phyloP scores from a whole-genome alignment of 2,797 vertebrate species.

The Calcarius lapponicus region DNA sequence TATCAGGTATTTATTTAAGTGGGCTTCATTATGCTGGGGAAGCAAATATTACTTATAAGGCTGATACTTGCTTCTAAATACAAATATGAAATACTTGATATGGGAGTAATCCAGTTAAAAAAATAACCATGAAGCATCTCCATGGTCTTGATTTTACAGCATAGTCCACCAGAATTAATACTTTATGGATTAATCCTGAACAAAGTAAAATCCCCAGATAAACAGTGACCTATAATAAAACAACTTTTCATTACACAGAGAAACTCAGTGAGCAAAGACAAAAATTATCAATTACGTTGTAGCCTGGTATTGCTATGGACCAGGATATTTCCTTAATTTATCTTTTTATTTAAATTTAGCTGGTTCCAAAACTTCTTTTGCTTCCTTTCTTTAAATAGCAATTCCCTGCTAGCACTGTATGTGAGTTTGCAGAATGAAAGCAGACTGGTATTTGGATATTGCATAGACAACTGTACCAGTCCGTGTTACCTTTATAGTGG shows the following conservation, averaged over 20 bases:
- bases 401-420: not conserved
- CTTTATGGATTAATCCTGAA: conserved; percentile 70
- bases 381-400: not conserved
- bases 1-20: conserved; percentile 75
- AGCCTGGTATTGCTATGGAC: not conserved
- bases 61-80: conserved; percentile 69
- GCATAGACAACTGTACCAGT: not conserved
- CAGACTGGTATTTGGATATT: not conserved
- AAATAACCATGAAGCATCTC: conserved; percentile 59
- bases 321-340: not conserved
- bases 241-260: conserved; percentile 9
- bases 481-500: not conserved
- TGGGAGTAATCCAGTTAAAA: conserved; percentile 71
- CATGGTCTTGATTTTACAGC: conserved; percentile 55
- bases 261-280: not conserved
- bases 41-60: conserved; percentile 65
- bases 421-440: not conserved
- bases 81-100: conserved; percentile 71
- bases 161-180: conserved; percentile 72
- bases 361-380: not conserved
- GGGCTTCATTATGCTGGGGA: conserved; percentile 54
- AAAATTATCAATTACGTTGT: not conserved
- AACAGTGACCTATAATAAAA: conserved; percentile 59
- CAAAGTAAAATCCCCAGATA: conserved; percentile 71
- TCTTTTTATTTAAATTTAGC: not conserved